Conservation (phyloP, 2,797 vertebrate genomes). For the Gymnoscopelus braueri region DNA sequence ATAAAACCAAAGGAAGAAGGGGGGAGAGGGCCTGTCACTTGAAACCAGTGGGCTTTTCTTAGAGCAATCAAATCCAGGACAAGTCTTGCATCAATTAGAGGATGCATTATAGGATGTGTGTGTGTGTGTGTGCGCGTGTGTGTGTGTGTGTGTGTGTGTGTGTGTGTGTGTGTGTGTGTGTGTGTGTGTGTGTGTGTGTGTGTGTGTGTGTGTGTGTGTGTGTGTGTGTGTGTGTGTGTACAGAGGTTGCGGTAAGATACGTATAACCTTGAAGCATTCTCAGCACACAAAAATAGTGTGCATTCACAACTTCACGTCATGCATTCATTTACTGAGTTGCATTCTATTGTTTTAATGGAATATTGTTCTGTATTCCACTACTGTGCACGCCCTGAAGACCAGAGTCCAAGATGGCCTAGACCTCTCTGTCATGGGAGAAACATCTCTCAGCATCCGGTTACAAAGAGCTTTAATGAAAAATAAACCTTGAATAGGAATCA, state of each 20-base stretch:
- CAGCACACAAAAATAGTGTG: no score
- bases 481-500: constrained; percentile 61
- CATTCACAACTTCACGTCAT: no score
- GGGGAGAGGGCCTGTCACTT: constrained; percentile 46
- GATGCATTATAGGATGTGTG: constrained; percentile 20
- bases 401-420: constrained; percentile 42
- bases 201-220: constrained; percentile 1
- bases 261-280: constrained; percentile 16
- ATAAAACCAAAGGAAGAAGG: constrained; percentile 62
- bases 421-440: constrained; percentile 21
- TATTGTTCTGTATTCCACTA: constrained; percentile 12
- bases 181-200: constrained; percentile 31
- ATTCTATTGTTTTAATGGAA: constrained; percentile 25
- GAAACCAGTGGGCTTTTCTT: constrained; percentile 56
- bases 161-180: constrained; percentile 36
- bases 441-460: constrained; percentile 40
- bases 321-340: not conserved
- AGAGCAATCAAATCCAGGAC: constrained; percentile 68
- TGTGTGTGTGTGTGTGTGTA: constrained; percentile 29
- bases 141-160: constrained; percentile 24
- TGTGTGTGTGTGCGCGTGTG: constrained; percentile 1
- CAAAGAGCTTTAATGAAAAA: constrained; percentile 73
- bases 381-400: constrained; percentile 26
- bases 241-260: constrained; percentile 31
- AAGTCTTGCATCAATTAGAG: constrained; percentile 72